Evolutionary conservation across 2,113 vertebrate genomes (phyloP).

Genomic region (Mirza zaza): DNA sequence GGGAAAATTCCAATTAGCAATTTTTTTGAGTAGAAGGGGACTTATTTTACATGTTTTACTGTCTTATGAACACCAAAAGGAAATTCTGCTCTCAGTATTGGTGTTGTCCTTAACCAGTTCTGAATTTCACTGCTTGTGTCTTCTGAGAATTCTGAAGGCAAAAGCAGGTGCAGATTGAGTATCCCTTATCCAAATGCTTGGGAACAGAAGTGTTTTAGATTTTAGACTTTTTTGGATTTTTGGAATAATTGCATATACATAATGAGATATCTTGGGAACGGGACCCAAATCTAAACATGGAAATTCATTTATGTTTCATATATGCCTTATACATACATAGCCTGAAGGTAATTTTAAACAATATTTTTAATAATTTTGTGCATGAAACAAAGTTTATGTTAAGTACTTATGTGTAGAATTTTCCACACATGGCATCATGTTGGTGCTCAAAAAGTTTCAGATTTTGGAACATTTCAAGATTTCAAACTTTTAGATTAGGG

Average conservation of each 20-base stretch:
- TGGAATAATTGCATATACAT: not conserved
- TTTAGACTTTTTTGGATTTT: not conserved
- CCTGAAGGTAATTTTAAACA: not conserved
- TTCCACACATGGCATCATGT: not conserved
- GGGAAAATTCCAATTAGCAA: not conserved
- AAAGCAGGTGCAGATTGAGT: not conserved
- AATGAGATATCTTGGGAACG: not conserved
- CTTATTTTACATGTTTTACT: not conserved
- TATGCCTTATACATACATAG: not conserved
- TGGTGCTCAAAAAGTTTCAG: not conserved
- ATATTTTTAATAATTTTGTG: not conserved
- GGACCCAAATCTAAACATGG: not conserved
- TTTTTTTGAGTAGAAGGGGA: accelerated
- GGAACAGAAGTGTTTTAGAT: not conserved
- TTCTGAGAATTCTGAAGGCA: not conserved
- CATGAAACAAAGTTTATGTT: not conserved
- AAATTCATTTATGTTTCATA: not conserved
- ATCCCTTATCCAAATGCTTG: not conserved
- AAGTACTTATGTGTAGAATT: not conserved
- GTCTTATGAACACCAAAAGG: not conserved
- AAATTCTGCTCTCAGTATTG: not conserved
- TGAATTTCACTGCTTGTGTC: not conserved
- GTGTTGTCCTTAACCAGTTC: not conserved
- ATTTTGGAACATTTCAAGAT: not conserved
- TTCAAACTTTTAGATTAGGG: not conserved